Evolutionary conservation across 1,140 invertebrate genomes (phyloP).

Genomic region (Diabrotica virgifera): DNA sequence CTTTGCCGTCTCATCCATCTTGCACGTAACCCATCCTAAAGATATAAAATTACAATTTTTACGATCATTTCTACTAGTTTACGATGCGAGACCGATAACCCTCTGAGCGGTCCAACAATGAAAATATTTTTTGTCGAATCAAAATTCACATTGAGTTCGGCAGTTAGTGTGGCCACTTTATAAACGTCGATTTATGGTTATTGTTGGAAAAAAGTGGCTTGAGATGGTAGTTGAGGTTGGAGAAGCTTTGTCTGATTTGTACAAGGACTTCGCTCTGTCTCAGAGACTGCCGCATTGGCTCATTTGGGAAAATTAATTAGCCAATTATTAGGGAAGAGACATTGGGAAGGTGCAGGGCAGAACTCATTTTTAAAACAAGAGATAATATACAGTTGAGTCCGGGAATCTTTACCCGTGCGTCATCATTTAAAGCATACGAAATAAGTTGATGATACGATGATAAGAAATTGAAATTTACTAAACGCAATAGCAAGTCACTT

Average conservation of each 20-base stretch:
- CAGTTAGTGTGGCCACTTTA: conserved; percentile 25
- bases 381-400: too few relatives aligned
- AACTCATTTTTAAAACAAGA: background rate
- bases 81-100: conserved; percentile 18
- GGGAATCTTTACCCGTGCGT: too few relatives aligned
- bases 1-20: conserved; percentile 1
- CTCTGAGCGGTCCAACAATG: conserved; percentile 12
- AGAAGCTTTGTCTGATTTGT: conserved; percentile 30
- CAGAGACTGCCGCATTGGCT: conserved; percentile 36
- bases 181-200: conserved; percentile 35
- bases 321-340: conserved; percentile 38
- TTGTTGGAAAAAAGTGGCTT: conserved; percentile 28
- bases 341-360: background rate
- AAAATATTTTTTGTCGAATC: conserved; percentile 22
- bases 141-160: conserved; percentile 32
- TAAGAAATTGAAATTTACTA: too few relatives aligned
- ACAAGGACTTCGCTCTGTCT: conserved; percentile 5
- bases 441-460: too few relatives aligned
- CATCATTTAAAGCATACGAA: too few relatives aligned
- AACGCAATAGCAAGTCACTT: too few relatives aligned
- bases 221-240: conserved; percentile 5
- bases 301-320: conserved; percentile 45
- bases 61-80: conserved; percentile 18
- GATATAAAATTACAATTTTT: conserved; percentile 21
- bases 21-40: conserved; percentile 10